These are phyloP conservation scores for Phataginus tetradactyla DNA, from an alignment of 2,797 vertebrate species.

Conservation along the genomic window DNA sequence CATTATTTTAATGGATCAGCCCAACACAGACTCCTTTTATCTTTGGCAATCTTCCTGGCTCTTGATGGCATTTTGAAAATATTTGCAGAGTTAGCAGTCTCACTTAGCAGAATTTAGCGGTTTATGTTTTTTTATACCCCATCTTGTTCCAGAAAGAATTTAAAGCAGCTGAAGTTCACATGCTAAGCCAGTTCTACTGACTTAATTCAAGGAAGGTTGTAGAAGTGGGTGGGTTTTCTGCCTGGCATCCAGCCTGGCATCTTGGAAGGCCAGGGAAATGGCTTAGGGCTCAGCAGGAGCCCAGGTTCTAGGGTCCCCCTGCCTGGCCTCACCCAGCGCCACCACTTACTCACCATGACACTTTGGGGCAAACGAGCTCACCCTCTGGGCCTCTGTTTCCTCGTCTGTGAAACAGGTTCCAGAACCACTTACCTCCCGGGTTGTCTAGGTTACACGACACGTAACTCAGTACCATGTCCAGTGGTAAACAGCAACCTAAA, in stretches of 20 bases:
- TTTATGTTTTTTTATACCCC: background rate
- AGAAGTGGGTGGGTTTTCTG: background rate
- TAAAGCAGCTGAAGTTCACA: background rate
- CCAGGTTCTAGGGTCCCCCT: background rate
- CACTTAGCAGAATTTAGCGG: background rate
- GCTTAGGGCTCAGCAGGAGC: background rate
- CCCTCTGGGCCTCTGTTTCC: rapidly evolving
- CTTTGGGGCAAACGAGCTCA: background rate
- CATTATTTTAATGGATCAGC: background rate
- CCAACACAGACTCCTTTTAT: background rate
- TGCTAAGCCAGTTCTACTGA: too few relatives aligned
- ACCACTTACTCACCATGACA: background rate
- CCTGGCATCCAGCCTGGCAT: background rate
- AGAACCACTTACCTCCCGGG: background rate
- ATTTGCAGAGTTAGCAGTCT: conserved; percentile 20
- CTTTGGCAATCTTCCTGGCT: conserved; percentile 51
- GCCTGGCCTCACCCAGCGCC: background rate
- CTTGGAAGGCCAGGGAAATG: background rate
- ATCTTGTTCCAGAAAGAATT: background rate
- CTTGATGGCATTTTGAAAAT: conserved; percentile 25
- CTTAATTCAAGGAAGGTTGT: background rate
- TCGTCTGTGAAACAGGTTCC: background rate
- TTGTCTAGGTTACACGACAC: rapidly evolving
- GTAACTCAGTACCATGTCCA: too few relatives aligned
- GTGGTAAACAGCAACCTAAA: too few relatives aligned